Conservation (phyloP, 2,888 invertebrate species). For the Dynastes grantii region DNA sequence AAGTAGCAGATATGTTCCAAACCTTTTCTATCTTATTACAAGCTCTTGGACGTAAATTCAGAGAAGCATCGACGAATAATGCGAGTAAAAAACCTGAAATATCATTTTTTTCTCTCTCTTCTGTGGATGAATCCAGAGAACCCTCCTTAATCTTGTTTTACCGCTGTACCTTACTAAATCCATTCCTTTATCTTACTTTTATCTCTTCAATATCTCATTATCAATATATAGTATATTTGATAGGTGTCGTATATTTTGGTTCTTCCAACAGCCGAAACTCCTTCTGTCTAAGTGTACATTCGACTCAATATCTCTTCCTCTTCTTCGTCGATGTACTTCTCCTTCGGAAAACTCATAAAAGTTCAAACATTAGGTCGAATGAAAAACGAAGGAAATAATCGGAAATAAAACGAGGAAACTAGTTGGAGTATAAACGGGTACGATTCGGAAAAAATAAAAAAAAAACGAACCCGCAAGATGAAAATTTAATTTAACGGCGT, state of each 20-base stretch:
- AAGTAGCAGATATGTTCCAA: background rate
- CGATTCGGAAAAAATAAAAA: conserved; percentile 36
- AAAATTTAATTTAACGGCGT: conserved; percentile 52
- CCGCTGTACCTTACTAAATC: conserved; percentile 59
- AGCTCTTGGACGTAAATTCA: conserved; percentile 7
- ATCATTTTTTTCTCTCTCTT: conserved; percentile 52
- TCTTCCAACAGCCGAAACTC: conserved; percentile 51
- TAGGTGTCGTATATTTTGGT: conserved; percentile 55
- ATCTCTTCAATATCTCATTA: conserved; percentile 63
- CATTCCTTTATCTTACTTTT: conserved; percentile 63
- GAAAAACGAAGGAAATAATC: conserved; percentile 49
- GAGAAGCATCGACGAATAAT: conserved; percentile 54
- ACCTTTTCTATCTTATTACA: conserved; percentile 5
- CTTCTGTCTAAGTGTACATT: conserved; percentile 28
- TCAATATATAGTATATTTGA: conserved; percentile 57
- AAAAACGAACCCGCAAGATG: conserved; percentile 43
- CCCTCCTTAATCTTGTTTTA: conserved; percentile 62
- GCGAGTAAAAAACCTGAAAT: conserved; percentile 52
- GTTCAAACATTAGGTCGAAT: conserved; percentile 48
- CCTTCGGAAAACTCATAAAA: conserved; percentile 53
- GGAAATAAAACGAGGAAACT: conserved; percentile 42
- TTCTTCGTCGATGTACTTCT: background rate
- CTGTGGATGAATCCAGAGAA: conserved; percentile 51
- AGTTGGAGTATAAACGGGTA: conserved; percentile 39
- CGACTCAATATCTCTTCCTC: background rate